phyloP scores from a whole-genome alignment of 2,797 vertebrate genomes.

The Bufotes viridis region DNA sequence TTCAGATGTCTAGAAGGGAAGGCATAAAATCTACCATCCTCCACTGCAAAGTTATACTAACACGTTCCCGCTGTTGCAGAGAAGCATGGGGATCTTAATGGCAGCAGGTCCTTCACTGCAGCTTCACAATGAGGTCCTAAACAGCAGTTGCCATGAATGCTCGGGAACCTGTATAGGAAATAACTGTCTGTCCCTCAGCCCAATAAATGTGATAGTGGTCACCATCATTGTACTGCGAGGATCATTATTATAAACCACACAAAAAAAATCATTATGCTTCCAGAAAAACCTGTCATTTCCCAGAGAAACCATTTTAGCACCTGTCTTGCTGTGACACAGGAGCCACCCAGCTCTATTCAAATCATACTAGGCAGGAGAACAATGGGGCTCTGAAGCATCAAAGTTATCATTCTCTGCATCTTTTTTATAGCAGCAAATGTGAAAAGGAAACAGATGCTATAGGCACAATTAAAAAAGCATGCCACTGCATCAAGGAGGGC shows the following conservation, averaged over 20 bases:
- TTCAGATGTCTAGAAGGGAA: no score
- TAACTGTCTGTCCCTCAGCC: neutral
- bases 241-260: neutral
- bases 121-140: no score
- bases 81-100: no score
- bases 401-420: slow-evolving; percentile 28
- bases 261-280: neutral
- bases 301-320: neutral
- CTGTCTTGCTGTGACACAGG: slow-evolving; percentile 15
- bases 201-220: neutral
- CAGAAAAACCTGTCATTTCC: neutral
- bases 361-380: slow-evolving; percentile 19
- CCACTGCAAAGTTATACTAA: no score
- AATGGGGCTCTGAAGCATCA: slow-evolving; percentile 35
- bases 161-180: no score
- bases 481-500: neutral
- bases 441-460: slow-evolving; percentile 51
- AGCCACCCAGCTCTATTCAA: neutral
- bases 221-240: neutral
- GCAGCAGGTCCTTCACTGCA: no score
- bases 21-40: no score
- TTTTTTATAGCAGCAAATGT: slow-evolving; percentile 18
- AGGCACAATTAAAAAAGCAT: neutral
- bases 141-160: no score
- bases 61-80: no score